Evolutionary conservation across 2,797 vertebrate genomes (phyloP).

Genomic region (Rhincodon typus): DNA sequence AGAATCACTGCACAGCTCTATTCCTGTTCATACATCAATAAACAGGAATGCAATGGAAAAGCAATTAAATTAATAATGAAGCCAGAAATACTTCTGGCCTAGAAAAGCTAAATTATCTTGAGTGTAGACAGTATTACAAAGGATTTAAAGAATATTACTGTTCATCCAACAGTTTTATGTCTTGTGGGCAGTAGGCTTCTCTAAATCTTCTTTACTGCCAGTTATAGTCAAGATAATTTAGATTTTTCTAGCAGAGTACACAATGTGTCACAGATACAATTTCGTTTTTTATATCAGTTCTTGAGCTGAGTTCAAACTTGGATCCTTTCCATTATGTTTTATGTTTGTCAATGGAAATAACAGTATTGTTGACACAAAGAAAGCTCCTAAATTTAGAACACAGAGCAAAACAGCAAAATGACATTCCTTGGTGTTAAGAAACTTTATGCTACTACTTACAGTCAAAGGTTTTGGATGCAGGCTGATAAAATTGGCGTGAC

Average conservation of each 20-base stretch:
- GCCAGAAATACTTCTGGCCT: neutral
- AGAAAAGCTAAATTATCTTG: neutral
- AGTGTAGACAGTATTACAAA: constrained; percentile 16
- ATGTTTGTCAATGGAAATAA: neutral
- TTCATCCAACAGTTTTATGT: neutral
- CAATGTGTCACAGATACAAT: neutral
- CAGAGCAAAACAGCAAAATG: neutral
- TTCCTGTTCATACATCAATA: neutral
- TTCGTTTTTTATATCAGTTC: neutral
- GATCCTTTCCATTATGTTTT: neutral
- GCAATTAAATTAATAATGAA: neutral
- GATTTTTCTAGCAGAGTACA: neutral
- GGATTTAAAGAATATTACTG: constrained; percentile 28
- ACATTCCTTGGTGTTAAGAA: neutral
- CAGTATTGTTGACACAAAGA: neutral
- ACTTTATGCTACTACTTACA: neutral
- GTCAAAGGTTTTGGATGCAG: neutral
- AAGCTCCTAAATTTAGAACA: neutral
- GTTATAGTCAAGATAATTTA: neutral
- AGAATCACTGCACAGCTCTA: neutral
- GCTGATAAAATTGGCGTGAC: neutral
- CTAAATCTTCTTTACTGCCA: neutral
- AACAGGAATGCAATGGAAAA: neutral
- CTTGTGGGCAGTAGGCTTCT: neutral
- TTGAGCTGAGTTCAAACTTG: neutral